Conservation (phyloP, 2,797 vertebrate genomes). For the Meda fulgida region DNA sequence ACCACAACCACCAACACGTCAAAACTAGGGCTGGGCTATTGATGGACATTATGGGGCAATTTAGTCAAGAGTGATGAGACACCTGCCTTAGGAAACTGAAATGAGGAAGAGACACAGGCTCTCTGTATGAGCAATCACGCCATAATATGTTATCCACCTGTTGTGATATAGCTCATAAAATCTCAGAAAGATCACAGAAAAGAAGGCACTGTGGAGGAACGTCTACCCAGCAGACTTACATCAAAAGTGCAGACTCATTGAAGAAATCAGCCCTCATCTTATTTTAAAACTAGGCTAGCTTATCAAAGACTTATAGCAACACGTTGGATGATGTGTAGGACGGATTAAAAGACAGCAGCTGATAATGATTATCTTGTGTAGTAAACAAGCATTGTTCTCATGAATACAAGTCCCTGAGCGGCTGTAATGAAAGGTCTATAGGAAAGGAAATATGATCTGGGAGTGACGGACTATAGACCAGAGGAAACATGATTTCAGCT, state of each 20-base stretch:
- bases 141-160: conserved; percentile 5
- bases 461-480: conserved; percentile 15
- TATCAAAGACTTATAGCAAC: not conserved
- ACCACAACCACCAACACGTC: not conserved
- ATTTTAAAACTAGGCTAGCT: not conserved
- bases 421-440: conserved; percentile 16
- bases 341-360: not conserved
- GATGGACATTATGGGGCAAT: not conserved
- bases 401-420: conserved; percentile 11
- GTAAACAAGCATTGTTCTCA: conserved; percentile 8
- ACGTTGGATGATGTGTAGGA: not conserved
- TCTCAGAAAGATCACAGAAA: not conserved
- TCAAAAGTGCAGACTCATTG: not conserved
- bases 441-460: conserved; percentile 10
- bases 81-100: not conserved
- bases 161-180: not conserved
- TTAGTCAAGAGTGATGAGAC: not conserved
- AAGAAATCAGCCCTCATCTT: not conserved
- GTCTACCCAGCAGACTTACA: not conserved
- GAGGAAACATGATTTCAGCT: conserved; percentile 40
- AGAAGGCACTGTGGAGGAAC: not conserved
- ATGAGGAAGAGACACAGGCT: not conserved
- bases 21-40: not conserved
- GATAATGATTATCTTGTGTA: not conserved
- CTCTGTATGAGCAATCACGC: not conserved